A percentile compares a stretch with the other conserved stretches of the same genome.
Conservation (phyloP, 2,888 invertebrate species). For the Kuschelorhynchus macadamiae region DNA sequence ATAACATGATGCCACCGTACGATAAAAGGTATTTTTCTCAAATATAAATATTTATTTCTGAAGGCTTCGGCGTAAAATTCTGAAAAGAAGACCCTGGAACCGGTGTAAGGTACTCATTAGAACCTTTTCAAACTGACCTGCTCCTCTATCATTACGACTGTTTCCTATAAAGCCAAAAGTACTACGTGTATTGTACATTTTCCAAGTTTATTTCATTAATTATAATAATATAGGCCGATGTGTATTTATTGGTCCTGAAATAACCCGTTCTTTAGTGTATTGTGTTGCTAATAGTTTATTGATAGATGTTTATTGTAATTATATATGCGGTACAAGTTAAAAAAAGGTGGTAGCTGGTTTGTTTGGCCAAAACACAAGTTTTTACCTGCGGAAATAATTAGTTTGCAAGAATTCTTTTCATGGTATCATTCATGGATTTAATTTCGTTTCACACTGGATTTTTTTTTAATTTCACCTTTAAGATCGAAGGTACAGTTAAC, state of each 20-base stretch:
- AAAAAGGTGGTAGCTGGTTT: conserved; percentile 25
- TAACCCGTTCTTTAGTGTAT: conserved; percentile 36
- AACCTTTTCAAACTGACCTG: conserved; percentile 40
- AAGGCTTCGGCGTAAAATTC: conserved; percentile 19
- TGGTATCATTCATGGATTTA: background rate
- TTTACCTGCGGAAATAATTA: conserved; percentile 23
- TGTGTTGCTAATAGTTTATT: conserved; percentile 46
- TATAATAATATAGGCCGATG: conserved; percentile 38
- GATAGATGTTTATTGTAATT: conserved; percentile 42
- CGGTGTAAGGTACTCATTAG: conserved; percentile 41
- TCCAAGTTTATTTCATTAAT: conserved; percentile 42
- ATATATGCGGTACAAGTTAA: conserved; percentile 11
- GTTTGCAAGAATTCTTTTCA: background rate
- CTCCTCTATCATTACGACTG: conserved; percentile 40
- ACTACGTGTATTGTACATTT: conserved; percentile 38
- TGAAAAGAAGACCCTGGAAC: conserved; percentile 42
- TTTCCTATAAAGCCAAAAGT: conserved; percentile 41
- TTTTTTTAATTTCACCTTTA: too few species aligned
- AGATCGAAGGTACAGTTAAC: too few species aligned
- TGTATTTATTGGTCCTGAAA: conserved; percentile 37
- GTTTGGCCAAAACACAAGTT: conserved; percentile 29
- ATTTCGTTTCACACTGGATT: too few species aligned
- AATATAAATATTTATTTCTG: conserved; percentile 39
- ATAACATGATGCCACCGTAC: conserved; percentile 36
- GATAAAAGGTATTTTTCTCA: conserved; percentile 38